Percentiles rank a stretch among this genome's conserved stretches.
These are phyloP conservation scores for Pantala flavescens DNA, from an alignment of 1,140 invertebrate genomes.

Conservation along the genomic window DNA sequence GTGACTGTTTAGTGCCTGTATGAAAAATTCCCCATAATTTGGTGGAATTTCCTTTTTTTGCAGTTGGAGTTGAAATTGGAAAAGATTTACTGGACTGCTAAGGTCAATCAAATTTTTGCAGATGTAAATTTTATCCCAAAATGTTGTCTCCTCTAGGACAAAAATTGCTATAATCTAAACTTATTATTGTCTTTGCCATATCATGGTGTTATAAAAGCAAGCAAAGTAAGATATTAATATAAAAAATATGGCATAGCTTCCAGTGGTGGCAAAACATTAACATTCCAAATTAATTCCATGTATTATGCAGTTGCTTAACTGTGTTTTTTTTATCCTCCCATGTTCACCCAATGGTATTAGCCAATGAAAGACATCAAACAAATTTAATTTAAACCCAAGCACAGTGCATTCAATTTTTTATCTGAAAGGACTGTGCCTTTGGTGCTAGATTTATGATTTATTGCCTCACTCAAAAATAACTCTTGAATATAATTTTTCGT, in stretches of 20 bases:
- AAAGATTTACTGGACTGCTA: neutral
- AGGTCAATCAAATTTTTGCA: conserved; percentile 3
- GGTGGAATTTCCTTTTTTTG: neutral
- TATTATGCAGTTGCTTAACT: conserved; percentile 4
- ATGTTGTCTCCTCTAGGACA: neutral
- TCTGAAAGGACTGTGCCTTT: conserved; percentile 9
- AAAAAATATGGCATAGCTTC: conserved; percentile 12
- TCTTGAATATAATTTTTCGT: neutral
- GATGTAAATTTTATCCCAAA: neutral
- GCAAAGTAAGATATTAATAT: conserved; percentile 12
- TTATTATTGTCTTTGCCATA: conserved; percentile 16
- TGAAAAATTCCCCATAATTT: neutral
- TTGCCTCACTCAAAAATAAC: neutral
- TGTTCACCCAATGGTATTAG: neutral
- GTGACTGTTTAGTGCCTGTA: neutral
- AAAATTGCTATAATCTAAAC: conserved; percentile 11
- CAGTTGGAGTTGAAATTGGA: neutral
- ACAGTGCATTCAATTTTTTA: neutral
- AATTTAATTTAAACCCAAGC: conserved; percentile 2
- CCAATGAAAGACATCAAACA: neutral
- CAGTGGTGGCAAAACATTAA: conserved; percentile 13
- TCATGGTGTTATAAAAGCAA: conserved; percentile 15
- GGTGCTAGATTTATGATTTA: conserved; percentile 11
- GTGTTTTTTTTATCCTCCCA: neutral
- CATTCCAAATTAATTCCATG: conserved; percentile 17